These are phyloP conservation scores for Xestia sexstrigata DNA, from an alignment of 2,888 invertebrate genomes.

Conservation along the genomic window DNA sequence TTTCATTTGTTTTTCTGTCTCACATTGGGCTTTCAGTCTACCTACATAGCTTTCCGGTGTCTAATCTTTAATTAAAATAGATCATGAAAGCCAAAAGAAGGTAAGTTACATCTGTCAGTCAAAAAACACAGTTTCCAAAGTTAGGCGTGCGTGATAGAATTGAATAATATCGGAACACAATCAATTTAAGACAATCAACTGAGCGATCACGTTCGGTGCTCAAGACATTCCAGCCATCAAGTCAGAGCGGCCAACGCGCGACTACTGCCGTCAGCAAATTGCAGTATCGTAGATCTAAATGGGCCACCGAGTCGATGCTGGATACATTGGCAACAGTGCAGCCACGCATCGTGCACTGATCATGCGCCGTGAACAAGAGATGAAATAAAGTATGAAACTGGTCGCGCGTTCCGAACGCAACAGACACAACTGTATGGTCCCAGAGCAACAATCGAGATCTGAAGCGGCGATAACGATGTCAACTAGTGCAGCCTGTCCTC, in stretches of 20 bases:
- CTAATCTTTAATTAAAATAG: conserved; percentile 19
- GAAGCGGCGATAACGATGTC: conserved; percentile 86
- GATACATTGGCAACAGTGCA: conserved; percentile 80
- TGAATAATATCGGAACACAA: conserved; percentile 69
- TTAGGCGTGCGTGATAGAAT: conserved; percentile 62
- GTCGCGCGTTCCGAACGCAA: conserved; percentile 69
- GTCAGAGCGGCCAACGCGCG: conserved; percentile 77
- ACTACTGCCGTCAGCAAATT: conserved; percentile 83
- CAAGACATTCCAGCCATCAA: conserved; percentile 81
- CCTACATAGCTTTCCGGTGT: not conserved
- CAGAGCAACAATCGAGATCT: conserved; percentile 87
- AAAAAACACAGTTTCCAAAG: conserved; percentile 54
- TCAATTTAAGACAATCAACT: conserved; percentile 78
- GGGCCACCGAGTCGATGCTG: conserved; percentile 85
- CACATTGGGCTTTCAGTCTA: conserved; percentile 2
- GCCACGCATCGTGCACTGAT: conserved; percentile 82
- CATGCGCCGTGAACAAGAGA: conserved; percentile 82
- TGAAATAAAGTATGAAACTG: conserved; percentile 86
- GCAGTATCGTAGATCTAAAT: conserved; percentile 87
- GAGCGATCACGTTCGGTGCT: conserved; percentile 70
- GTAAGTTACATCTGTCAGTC: conserved; percentile 20
- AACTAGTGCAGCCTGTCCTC: conserved; percentile 86
- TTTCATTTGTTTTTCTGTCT: conserved; percentile 37
- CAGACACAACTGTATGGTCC: conserved; percentile 76
- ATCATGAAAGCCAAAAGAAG: conserved; percentile 21